These are phyloP conservation scores for Drosophila fulvimacula DNA, from an alignment of 2,888 invertebrate species.

Conservation along the genomic window DNA sequence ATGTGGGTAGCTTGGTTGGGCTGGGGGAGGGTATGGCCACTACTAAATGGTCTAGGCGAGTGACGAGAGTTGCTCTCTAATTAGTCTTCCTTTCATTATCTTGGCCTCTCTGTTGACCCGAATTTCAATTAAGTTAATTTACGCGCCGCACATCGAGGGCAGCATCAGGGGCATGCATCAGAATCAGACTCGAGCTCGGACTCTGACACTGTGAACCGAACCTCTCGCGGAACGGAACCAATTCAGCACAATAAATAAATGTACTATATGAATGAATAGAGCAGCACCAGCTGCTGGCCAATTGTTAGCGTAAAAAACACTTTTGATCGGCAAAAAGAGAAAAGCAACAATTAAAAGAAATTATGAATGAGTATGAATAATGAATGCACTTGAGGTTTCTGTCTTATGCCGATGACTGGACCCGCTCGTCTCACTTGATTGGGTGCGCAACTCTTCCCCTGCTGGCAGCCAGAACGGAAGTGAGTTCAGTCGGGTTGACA, in stretches of 20 bases:
- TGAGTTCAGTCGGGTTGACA: slow-evolving; percentile 66
- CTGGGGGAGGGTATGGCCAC: background rate
- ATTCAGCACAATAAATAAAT: slow-evolving; percentile 63
- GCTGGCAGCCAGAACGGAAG: slow-evolving; percentile 55
- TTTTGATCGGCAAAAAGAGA: slow-evolving; percentile 20
- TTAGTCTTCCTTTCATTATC: slow-evolving; percentile 84
- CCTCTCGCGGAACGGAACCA: slow-evolving; percentile 49
- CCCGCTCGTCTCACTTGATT: slow-evolving; percentile 37
- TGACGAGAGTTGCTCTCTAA: slow-evolving; percentile 78
- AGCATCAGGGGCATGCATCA: slow-evolving; percentile 29
- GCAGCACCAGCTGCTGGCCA: slow-evolving; percentile 42
- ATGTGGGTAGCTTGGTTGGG: slow-evolving; percentile 48
- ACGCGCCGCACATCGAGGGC: slow-evolving; percentile 64
- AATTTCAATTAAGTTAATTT: slow-evolving; percentile 85
- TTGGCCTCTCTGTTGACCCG: slow-evolving; percentile 85
- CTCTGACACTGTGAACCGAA: slow-evolving; percentile 29
- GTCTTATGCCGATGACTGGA: slow-evolving; percentile 36
- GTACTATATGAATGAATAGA: slow-evolving; percentile 57
- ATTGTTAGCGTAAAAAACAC: slow-evolving; percentile 40
- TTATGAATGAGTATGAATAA: slow-evolving; percentile 70
- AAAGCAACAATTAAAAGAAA: slow-evolving; percentile 66
- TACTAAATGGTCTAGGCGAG: slow-evolving; percentile 14
- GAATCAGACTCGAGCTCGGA: slow-evolving; percentile 14
- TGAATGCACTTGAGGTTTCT: slow-evolving; percentile 55
- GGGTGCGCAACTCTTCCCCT: slow-evolving; percentile 13